Conservation (phyloP, 2,113 vertebrate species). For the Setophaga petechia region DNA sequence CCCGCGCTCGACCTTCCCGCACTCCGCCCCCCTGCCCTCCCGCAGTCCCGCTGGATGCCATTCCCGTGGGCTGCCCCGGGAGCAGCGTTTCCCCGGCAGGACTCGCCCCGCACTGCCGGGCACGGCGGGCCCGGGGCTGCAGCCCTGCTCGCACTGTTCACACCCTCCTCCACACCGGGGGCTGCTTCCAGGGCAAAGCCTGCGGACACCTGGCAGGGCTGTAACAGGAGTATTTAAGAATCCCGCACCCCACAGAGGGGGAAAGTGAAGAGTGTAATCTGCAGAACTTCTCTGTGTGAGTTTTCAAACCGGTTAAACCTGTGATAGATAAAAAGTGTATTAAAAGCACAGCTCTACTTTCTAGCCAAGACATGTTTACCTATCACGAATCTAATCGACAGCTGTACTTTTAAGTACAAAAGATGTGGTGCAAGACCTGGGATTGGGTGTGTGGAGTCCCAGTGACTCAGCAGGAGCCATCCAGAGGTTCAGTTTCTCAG, state of each 20-base stretch:
- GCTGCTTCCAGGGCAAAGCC: background rate
- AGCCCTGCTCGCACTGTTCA: fast-evolving
- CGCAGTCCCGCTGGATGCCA: fast-evolving
- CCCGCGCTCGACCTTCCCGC: fast-evolving
- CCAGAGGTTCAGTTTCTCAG: background rate
- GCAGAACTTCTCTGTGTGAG: background rate
- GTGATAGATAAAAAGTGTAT: background rate
- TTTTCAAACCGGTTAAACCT: background rate
- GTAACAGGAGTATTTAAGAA: background rate
- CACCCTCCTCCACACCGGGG: background rate
- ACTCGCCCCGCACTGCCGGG: background rate
- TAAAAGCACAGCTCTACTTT: background rate
- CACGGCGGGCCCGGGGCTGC: background rate
- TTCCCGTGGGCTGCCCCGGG: background rate
- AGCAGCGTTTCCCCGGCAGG: background rate
- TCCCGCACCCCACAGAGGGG: fast-evolving
- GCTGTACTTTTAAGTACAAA: background rate
- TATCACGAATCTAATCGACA: background rate
- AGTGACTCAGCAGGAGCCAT: background rate
- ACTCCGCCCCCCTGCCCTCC: fast-evolving
- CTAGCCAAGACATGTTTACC: background rate
- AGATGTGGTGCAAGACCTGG: background rate
- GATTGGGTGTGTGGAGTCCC: background rate
- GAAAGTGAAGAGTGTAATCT: background rate
- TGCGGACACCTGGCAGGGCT: background rate